Evolutionary conservation across 2,797 vertebrate species (phyloP).

Genomic region (Xenops minutus): DNA sequence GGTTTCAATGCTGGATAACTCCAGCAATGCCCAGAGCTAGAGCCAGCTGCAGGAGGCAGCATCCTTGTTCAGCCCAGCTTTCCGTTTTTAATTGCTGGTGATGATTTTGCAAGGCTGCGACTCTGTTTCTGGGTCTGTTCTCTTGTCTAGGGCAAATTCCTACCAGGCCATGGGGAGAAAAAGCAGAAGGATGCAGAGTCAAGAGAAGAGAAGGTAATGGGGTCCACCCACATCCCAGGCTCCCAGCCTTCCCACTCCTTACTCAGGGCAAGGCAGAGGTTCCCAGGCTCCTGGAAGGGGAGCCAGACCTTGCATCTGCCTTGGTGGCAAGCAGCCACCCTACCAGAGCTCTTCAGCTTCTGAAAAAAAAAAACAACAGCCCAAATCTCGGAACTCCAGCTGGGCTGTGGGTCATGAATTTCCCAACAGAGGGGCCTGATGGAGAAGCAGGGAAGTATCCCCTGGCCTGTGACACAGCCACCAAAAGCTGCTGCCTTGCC

Average conservation of each 20-base stretch:
- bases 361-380: background rate
- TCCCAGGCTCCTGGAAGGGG: background rate
- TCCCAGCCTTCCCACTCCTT: background rate
- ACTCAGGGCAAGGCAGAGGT: background rate
- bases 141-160: background rate
- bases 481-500: background rate
- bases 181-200: background rate
- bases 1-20: background rate
- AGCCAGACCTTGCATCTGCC: background rate
- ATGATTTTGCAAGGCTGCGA: background rate
- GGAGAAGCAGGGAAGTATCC: background rate
- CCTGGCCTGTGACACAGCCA: background rate
- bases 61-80: background rate
- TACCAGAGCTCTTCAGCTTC: background rate
- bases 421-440: background rate
- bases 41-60: rapidly evolving
- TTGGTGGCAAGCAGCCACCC: background rate
- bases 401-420: background rate
- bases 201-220: background rate
- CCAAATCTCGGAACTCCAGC: background rate
- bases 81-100: background rate
- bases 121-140: background rate
- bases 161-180: background rate
- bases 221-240: background rate
- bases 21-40: background rate